Evolutionary conservation across 2,888 invertebrate genomes (phyloP).

Genomic region (Conomelus anceps): DNA sequence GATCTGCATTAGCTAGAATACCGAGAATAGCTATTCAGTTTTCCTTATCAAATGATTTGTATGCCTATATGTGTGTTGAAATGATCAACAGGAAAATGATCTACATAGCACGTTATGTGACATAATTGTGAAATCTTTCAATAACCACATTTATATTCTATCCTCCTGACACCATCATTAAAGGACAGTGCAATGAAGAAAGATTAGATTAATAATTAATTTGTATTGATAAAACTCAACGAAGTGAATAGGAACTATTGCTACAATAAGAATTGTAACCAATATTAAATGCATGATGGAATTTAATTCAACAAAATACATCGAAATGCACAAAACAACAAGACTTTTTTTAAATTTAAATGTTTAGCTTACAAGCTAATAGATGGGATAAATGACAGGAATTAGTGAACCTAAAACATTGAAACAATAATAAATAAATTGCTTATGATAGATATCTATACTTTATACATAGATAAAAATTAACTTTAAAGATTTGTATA

Average conservation of each 20-base stretch:
- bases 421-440: background rate
- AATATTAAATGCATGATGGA: background rate
- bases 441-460: too few relatives aligned
- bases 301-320: background rate
- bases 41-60: too few relatives aligned
- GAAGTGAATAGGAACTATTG: background rate
- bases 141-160: background rate
- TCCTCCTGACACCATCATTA: background rate
- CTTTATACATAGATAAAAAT: too few relatives aligned
- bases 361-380: background rate
- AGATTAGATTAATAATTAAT: too few relatives aligned
- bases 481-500: too few relatives aligned
- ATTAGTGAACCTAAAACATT: background rate
- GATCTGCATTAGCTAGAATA: too few relatives aligned
- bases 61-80: too few relatives aligned
- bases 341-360: background rate
- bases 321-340: background rate
- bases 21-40: too few relatives aligned
- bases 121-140: too few relatives aligned
- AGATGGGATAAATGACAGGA: background rate
- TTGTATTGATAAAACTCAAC: background rate
- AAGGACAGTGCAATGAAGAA: too few relatives aligned
- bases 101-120: too few relatives aligned
- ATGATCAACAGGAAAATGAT: too few relatives aligned
- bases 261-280: background rate